Evolutionary conservation across 92 coral and sea anemone species (phyloP), one percentile per base, ranked within the genome.

Genomic region (Porites divaricata): DNA sequence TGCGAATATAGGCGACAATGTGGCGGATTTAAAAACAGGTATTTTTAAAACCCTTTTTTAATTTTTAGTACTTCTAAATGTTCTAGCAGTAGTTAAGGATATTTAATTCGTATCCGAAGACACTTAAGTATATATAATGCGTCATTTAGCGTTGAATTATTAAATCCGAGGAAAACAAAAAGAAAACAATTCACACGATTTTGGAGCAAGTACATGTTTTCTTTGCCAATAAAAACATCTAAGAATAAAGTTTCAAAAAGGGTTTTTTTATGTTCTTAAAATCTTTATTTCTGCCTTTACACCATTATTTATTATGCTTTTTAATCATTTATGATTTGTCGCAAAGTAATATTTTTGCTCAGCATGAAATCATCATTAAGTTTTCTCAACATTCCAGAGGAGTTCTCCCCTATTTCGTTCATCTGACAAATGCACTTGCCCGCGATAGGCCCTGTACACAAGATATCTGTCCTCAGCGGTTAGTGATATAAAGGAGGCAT

Each of bases 261-360:
- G 1, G n/a, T 21, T 15, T 19, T 17, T 61, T 17, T 17, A 53
- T 17, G 24, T 35, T 19, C 52, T 35, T 7, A 50, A 35, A 71
- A 22, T 50, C 41, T 61, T 74, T 8, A 5, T 25, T 22, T 59
- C 9, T 15, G 59, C 79, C 50, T 45, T 82, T 48, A 59, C 72
- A 59, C 69, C 86, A 61, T 58, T 81, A 71, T 81, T 81, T 72
- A 71, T 70, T 81, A 61, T 45, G 73, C 72, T 72, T 45, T 22
- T 82, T 48, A 82, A 82, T 72, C 24, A 72, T 82, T 82, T 72
- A 82, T 82, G 86, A 73, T 82, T 82, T 82, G 86, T 82, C 79
- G 24, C 70, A 82, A 82, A 72, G 79, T 41, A 72, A 82, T 82
- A 82, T 82, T 82, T 72, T 72, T 58, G 49, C 86, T 19, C 86